Conservation (phyloP, 2,888 invertebrate species). For the Drosophila percnosoma region DNA sequence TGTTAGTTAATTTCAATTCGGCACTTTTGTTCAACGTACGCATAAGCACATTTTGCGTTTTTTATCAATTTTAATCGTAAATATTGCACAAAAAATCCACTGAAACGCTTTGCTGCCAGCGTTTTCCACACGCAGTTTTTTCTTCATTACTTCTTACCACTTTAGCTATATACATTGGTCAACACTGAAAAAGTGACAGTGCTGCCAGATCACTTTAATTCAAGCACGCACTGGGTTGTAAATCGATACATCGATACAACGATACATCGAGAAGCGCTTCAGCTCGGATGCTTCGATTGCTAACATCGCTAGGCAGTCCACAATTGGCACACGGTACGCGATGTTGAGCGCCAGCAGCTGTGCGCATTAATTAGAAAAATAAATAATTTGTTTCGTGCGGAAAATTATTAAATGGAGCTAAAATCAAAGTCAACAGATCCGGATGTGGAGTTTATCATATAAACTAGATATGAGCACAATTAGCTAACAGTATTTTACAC, state of each 20-base stretch:
- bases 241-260: conserved; percentile 4
- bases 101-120: conserved; percentile 58
- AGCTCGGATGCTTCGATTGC: conserved; percentile 24
- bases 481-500: conserved; percentile 25
- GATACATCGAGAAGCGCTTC: background rate
- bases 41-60: conserved; percentile 17
- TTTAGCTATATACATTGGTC: conserved; percentile 14
- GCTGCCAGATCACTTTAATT: conserved; percentile 21
- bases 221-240: background rate
- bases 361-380: conserved; percentile 69
- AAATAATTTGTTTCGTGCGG: conserved; percentile 71
- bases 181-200: conserved; percentile 33
- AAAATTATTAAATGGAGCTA: conserved; percentile 42
- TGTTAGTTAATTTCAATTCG: conserved; percentile 20
- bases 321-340: conserved; percentile 61
- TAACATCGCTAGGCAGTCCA: conserved; percentile 27
- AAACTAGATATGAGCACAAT: conserved; percentile 49
- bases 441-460: conserved; percentile 42
- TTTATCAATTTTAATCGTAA: conserved; percentile 20
- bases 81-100: conserved; percentile 33
- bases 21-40: conserved; percentile 24
- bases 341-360: conserved; percentile 71
- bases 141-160: conserved; percentile 42
- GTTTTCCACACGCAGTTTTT: conserved; percentile 61
- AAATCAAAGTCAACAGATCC: conserved; percentile 55